Evolutionary conservation across 1,140 invertebrate genomes (phyloP).

Genomic region (Pseudomyrmex flavicornis): DNA sequence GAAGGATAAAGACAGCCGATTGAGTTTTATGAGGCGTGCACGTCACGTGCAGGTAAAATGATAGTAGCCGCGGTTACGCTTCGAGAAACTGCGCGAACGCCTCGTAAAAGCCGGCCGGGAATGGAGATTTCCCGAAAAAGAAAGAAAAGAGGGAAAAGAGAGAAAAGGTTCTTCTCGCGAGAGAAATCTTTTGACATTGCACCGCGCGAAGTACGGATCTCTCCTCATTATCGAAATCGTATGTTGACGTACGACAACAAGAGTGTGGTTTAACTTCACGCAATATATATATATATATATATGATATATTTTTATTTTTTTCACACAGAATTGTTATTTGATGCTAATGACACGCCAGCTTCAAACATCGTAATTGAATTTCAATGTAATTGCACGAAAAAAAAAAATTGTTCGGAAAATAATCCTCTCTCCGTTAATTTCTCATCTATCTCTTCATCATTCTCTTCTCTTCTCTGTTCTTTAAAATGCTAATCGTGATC

Average conservation of each 20-base stretch:
- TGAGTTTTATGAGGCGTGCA: conserved; percentile 75
- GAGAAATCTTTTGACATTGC: neutral
- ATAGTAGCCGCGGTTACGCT: conserved; percentile 69
- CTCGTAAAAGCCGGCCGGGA: conserved; percentile 67
- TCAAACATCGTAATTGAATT: neutral
- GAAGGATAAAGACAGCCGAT: no score
- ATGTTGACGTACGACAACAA: neutral
- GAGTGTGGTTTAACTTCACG: neutral
- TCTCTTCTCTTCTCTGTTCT: neutral
- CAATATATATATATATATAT: neutral
- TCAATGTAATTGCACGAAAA: no score
- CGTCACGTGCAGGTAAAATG: conserved; percentile 67
- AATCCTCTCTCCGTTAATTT: no score
- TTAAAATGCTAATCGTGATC: conserved; percentile 4
- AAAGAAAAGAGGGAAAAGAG: conserved; percentile 18
- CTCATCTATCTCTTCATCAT: no score
- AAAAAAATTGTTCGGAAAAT: no score
- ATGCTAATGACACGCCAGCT: neutral
- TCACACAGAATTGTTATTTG: neutral
- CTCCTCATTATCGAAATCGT: neutral
- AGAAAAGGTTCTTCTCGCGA: conserved; percentile 10
- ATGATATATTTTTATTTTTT: neutral
- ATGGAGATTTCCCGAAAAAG: conserved; percentile 63
- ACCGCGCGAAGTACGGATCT: neutral
- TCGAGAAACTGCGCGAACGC: conserved; percentile 67